phyloP scores from a whole-genome alignment of 1,140 invertebrate species.

The Formica exsecta region DNA sequence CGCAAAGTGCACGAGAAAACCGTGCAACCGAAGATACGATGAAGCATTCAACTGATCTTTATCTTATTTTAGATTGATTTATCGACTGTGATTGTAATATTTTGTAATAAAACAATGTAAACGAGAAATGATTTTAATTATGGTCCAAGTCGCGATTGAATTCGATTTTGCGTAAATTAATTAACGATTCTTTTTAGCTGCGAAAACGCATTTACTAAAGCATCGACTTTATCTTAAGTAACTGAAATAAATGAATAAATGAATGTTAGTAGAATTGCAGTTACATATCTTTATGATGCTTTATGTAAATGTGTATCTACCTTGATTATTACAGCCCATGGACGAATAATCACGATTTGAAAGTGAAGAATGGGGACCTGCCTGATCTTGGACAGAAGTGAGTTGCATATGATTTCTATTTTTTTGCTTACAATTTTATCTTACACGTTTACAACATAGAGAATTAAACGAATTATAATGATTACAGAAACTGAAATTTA shows the following conservation, averaged over 20 bases:
- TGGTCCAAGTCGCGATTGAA: background rate
- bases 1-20: conserved; percentile 71
- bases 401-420: conserved; percentile 33
- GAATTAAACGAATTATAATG: background rate
- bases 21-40: background rate
- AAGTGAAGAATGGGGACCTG: conserved; percentile 25
- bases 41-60: background rate
- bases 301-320: conserved; percentile 59
- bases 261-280: conserved; percentile 21
- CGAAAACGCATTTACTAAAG: conserved; percentile 13
- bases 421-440: background rate
- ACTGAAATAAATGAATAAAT: background rate
- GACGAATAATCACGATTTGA: conserved; percentile 55
- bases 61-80: background rate
- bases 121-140: background rate
- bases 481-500: background rate
- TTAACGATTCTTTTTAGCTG: conserved; percentile 7
- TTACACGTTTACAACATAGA: background rate
- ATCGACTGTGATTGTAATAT: conserved; percentile 19
- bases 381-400: conserved; percentile 63
- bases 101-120: conserved; percentile 49
- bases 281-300: conserved; percentile 30
- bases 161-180: background rate
- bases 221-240: conserved; percentile 21
- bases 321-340: conserved; percentile 67